A percentile compares a stretch with the other conserved stretches of the same genome.
These are phyloP conservation scores for Drosophila anomalata DNA, from an alignment of 2,888 invertebrate genomes.

Conservation along the genomic window DNA sequence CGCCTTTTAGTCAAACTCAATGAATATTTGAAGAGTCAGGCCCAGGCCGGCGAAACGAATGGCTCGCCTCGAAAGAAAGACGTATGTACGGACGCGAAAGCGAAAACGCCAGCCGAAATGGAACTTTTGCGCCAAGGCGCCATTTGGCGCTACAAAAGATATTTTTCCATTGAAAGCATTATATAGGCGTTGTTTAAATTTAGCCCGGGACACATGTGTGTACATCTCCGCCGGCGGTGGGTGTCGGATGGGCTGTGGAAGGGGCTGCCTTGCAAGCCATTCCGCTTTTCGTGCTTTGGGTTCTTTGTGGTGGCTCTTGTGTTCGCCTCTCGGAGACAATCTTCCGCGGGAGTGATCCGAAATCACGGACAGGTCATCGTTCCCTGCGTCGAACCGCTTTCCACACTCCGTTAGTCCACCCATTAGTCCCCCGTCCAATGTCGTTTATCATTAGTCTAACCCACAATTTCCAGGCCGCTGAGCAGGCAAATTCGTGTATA, in stretches of 20 bases:
- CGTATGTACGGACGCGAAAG: neutral
- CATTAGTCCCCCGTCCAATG: constrained; percentile 38
- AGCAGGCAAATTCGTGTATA: constrained; percentile 38
- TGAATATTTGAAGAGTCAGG: constrained; percentile 74
- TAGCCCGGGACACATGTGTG: constrained; percentile 69
- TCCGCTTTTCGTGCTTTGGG: constrained; percentile 44
- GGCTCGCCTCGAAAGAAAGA: constrained; percentile 9
- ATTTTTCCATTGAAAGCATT: constrained; percentile 73
- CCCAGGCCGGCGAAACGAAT: constrained; percentile 38
- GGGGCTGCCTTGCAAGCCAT: constrained; percentile 32
- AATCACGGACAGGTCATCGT: constrained; percentile 29
- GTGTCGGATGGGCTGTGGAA: constrained; percentile 37
- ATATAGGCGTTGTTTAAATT: constrained; percentile 70
- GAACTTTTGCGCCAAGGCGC: constrained; percentile 71
- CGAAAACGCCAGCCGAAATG: constrained; percentile 53
- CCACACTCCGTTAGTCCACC: constrained; percentile 8
- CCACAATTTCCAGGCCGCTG: constrained; percentile 39
- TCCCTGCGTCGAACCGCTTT: neutral
- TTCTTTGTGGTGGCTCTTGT: constrained; percentile 42
- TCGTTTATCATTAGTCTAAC: constrained; percentile 74
- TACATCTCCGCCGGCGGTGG: constrained; percentile 48
- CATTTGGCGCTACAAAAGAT: constrained; percentile 77
- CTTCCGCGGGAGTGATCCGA: constrained; percentile 35
- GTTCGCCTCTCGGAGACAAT: constrained; percentile 54
- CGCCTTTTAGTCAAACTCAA: constrained; percentile 76